A percentile compares a stretch with the other conserved stretches of the same genome.
Conservation (phyloP, 1,140 invertebrate species). For the Apis mellifera region Amel_HAv3.1 CM009931.2:24546001-24546500, state of each 20-base stretch:
- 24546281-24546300: constrained; percentile 11
- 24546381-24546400: not conserved
- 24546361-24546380: not conserved
- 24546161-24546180: not conserved
- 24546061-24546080: not conserved
- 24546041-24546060: not conserved
- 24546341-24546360: not conserved
- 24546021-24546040: not conserved
- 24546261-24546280: constrained; percentile 1
- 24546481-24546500: no score
- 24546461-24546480: no score
- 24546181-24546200: not conserved
- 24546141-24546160: no score
- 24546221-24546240: constrained; percentile 27
- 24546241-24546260: constrained; percentile 40
- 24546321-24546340: constrained; percentile 45
- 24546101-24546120: not conserved
- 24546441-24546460: not conserved
- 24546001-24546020: not conserved
- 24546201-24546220: constrained; percentile 51
- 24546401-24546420: not conserved
- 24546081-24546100: no score
- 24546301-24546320: constrained; percentile 25
- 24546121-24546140: not conserved
- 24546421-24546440: not conserved